phyloP scores from a whole-genome alignment of 1,140 invertebrate species.

The Macrobrachium rosenbergii region DNA sequence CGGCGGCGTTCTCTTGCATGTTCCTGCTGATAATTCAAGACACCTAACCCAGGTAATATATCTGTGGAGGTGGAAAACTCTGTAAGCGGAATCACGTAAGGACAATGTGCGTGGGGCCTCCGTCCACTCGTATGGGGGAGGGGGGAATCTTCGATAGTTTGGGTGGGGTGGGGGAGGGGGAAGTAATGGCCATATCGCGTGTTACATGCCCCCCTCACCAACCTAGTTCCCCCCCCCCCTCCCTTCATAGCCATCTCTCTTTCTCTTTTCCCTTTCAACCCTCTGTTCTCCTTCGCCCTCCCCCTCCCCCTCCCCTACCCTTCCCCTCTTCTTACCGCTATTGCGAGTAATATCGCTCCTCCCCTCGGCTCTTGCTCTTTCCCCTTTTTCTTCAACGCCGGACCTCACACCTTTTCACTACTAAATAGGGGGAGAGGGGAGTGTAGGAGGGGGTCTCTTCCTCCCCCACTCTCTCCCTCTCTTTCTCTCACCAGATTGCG shows the following conservation, averaged over 20 bases:
- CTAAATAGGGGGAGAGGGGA: no score
- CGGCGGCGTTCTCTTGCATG: no score
- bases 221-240: not conserved
- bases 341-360: not conserved
- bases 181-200: constrained; percentile 31
- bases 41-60: no score
- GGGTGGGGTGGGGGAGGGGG: not conserved
- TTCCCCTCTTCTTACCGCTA: not conserved
- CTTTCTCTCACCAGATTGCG: not conserved
- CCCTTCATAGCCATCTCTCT: not conserved
- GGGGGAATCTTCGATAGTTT: not conserved
- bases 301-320: not conserved
- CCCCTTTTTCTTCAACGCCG: not conserved
- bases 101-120: no score
- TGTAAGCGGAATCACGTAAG: no score
- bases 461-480: not conserved
- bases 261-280: not conserved
- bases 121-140: not conserved
- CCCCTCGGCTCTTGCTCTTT: not conserved
- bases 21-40: no score
- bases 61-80: no score
- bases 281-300: not conserved
- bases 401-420: no score
- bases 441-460: no score
- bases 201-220: not conserved